phyloP scores from a whole-genome alignment of 2,888 invertebrate species.

The Lapara coniferarum region DNA sequence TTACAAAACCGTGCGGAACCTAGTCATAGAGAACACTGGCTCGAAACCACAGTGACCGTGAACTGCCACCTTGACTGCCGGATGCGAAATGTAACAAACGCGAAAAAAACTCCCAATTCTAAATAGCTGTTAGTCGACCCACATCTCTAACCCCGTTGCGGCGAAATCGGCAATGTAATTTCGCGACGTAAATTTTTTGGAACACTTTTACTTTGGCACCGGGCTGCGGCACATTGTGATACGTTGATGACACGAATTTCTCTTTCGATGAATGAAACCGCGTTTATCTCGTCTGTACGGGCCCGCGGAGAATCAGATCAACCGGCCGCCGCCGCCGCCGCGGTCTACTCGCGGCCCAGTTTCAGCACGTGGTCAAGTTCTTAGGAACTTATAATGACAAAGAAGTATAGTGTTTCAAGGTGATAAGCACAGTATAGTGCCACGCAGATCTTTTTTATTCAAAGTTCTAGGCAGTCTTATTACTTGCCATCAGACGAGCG shows the following conservation, averaged over 20 bases:
- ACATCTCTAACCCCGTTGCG: slow-evolving; percentile 77
- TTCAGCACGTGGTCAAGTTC: slow-evolving; percentile 1
- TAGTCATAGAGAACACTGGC: slow-evolving; percentile 22
- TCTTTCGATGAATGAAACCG: slow-evolving; percentile 69
- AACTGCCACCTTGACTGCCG: slow-evolving; percentile 59
- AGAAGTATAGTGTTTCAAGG: no score
- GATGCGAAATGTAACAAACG: slow-evolving; percentile 63
- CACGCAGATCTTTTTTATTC: no score
- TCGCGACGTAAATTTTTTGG: slow-evolving; percentile 79
- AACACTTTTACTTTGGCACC: slow-evolving; percentile 81
- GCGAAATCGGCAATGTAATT: slow-evolving; percentile 83
- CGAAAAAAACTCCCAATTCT: slow-evolving; percentile 59
- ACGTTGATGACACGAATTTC: slow-evolving; percentile 80
- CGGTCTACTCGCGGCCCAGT: slow-evolving; percentile 15
- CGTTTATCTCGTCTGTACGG: slow-evolving; percentile 6
- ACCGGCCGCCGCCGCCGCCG: background rate
- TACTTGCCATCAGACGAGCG: no score
- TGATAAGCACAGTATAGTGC: no score
- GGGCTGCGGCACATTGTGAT: slow-evolving; percentile 62
- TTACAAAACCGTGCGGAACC: no score
- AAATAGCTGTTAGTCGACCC: slow-evolving; percentile 80
- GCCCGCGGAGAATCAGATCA: background rate
- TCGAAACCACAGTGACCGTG: slow-evolving; percentile 63
- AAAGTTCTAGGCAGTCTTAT: no score
- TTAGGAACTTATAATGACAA: background rate